Evolutionary conservation across 1,140 invertebrate genomes (phyloP), one percentile per base, ranked within the genome.

Genomic region (Drosophila quadrilineata): DNA sequence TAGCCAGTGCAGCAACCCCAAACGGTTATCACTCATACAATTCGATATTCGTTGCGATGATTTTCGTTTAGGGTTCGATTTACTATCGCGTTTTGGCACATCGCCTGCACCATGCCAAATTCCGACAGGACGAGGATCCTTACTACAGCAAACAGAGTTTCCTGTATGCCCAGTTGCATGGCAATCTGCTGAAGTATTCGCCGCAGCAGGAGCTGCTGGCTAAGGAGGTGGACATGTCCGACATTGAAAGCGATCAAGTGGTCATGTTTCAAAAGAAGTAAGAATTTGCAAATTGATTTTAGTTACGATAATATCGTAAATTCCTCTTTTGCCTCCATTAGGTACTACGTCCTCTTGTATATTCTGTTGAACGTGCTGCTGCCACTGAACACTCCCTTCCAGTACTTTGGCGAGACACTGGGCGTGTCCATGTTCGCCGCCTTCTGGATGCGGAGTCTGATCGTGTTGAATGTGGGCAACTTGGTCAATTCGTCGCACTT

Each of bases 111-210:
- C 98, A 99, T 73, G 95, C 95, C 52, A 94, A 94, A 87, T 96
- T 95, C 45, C 94, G 95, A 17, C 97, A 97, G 0, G 94, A 98
- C 54, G 93, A 94, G 33, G 98, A 99, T 90, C 97, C 97, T 0
- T 98, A 95, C 87, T 95, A 98, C 87, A 93, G 95, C 60, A 94
- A 93, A 2, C 93, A 94, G 68, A 97, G 97, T 5, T 97, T 99
- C 77, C 89, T 96, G 41, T 96, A 96, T 82, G 92, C 96, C 6
- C 97, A 99, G 71, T 91, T 98, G 22, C 89, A 94, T 3, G 91
- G 92, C 0, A 91, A 96, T 26, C 72, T 94, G n/a, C 88, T 94
- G 12, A 91, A 92, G 14, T 92, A 94, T 36, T 96, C 96, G 70
- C 92, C 92, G 0, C 91, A 95, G 31, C 93, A 96, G 68, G 93